Conservation (phyloP, 2,113 vertebrate genomes). For the Panurus biarmicus region DNA sequence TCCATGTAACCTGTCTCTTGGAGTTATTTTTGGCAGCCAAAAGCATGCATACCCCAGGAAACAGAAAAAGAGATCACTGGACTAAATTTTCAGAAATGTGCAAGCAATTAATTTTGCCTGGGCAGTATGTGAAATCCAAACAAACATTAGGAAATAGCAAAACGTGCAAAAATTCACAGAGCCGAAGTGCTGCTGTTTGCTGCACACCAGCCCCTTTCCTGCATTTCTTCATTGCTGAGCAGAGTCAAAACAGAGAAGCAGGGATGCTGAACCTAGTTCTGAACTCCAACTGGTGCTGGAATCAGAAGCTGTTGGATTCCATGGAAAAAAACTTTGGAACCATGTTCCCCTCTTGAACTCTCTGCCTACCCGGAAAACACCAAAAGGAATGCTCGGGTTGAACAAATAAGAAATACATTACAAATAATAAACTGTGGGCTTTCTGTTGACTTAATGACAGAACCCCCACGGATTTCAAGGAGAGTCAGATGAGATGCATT, state of each 20-base stretch:
- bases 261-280: not conserved
- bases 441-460: not conserved
- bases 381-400: not conserved
- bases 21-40: conserved; percentile 56
- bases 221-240: not conserved
- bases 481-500: not conserved
- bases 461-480: not conserved
- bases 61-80: conserved; percentile 7
- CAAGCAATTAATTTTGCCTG: conserved; percentile 54
- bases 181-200: not conserved
- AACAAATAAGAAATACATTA: conserved; percentile 33
- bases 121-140: conserved; percentile 38
- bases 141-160: conserved; percentile 37
- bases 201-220: not conserved
- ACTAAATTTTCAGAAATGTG: conserved; percentile 42
- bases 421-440: conserved; percentile 11
- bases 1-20: conserved; percentile 10
- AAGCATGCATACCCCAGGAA: conserved; percentile 6
- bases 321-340: not conserved
- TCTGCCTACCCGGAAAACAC: not conserved
- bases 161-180: conserved; percentile 33
- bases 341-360: not conserved
- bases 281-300: not conserved
- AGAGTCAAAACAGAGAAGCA: not conserved
- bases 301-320: not conserved